Evolutionary conservation across 64 coral and sea anemone species (phyloP).

Genomic region (Montipora efflorescens): DNA sequence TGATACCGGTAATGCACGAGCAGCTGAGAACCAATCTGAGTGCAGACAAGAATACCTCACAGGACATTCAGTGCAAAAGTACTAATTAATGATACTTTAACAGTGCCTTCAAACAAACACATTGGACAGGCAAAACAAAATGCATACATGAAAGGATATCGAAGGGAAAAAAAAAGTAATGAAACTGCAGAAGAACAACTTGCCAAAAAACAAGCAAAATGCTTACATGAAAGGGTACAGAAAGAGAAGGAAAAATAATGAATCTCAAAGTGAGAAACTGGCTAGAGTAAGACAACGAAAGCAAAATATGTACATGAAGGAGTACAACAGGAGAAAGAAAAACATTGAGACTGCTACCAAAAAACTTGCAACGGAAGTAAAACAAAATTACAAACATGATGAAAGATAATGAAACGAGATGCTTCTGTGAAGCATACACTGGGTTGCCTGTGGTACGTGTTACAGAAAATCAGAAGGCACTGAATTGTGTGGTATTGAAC

Average conservation of each 20-base stretch:
- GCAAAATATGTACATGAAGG: neutral
- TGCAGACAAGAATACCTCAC: slow-evolving; percentile 38
- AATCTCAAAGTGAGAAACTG: neutral
- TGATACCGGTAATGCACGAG: slow-evolving; percentile 5
- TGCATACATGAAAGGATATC: slow-evolving; percentile 2
- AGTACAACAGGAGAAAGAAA: neutral
- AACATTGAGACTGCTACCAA: neutral
- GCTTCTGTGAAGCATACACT: no score
- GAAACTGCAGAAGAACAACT: no score
- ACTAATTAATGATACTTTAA: slow-evolving; percentile 30
- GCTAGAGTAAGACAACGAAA: neutral
- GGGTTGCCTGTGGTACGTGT: no score
- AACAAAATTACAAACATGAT: no score
- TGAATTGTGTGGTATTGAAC: no score
- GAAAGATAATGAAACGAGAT: no score
- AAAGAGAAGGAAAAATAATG: neutral
- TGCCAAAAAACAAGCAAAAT: no score
- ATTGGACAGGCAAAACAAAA: slow-evolving; percentile 14
- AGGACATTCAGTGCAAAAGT: slow-evolving; percentile 32
- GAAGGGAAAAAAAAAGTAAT: no score
- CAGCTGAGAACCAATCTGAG: slow-evolving; percentile 41
- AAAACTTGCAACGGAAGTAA: no score
- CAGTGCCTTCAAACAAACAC: slow-evolving; percentile 15
- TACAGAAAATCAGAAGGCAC: no score
- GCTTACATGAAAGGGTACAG: neutral